Percentiles rank a stretch among this genome's conserved stretches.
Evolutionary conservation across 2,113 vertebrate species (phyloP).

Genomic region (Pipa parva): DNA sequence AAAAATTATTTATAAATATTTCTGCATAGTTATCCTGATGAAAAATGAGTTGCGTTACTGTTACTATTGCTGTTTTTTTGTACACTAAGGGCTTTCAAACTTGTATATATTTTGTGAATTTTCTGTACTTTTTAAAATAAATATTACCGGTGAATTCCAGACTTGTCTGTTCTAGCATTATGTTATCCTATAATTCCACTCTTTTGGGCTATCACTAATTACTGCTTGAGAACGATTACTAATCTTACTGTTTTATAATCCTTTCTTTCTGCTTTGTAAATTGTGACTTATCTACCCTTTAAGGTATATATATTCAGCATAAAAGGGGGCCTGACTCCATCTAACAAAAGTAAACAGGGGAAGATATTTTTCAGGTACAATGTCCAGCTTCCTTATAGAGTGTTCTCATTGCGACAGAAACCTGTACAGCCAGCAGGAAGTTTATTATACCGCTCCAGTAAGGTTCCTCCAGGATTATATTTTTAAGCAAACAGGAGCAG

Average conservation of each 20-base stretch:
- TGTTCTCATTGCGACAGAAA: no score
- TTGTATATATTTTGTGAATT: conserved; percentile 31
- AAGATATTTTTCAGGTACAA: no score
- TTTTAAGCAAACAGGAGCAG: no score
- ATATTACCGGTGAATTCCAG: conserved; percentile 19
- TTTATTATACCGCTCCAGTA: no score
- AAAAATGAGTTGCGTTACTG: neutral
- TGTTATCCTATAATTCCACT: neutral
- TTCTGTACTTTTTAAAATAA: conserved; percentile 43
- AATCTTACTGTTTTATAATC: neutral
- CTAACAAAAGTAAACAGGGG: no score
- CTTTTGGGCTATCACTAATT: conserved; percentile 1
- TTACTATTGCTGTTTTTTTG: conserved; percentile 9
- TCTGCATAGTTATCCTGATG: conserved; percentile 1
- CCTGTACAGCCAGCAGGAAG: no score
- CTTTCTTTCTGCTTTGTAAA: neutral
- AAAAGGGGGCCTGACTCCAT: no score
- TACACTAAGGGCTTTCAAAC: conserved; percentile 37
- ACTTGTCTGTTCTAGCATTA: conserved; percentile 14
- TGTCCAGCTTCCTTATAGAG: no score
- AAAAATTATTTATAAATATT: neutral
- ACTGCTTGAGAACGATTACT: neutral
- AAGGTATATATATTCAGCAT: neutral
- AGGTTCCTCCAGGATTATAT: no score
- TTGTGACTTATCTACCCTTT: neutral